A percentile compares a stretch with the other conserved stretches of the same genome.
These are phyloP conservation scores for Turnix velox DNA, from an alignment of 2,113 vertebrate genomes.

Conservation along the genomic window DNA sequence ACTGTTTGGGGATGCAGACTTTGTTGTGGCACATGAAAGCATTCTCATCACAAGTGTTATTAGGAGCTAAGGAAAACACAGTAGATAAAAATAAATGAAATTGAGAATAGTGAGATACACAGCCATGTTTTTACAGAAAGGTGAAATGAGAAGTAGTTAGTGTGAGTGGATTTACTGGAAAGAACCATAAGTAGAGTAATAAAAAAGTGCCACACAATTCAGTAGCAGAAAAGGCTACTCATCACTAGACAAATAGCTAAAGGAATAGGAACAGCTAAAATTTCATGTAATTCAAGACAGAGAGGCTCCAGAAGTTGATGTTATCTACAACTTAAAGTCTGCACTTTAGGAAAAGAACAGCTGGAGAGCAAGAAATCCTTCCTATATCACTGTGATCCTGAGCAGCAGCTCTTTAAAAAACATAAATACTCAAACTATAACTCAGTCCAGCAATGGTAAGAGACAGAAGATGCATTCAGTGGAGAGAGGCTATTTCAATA, in stretches of 20 bases:
- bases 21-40: constrained; percentile 91
- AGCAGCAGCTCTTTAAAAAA: not conserved
- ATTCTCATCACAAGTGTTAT: constrained; percentile 94
- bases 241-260: not conserved
- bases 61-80: constrained; percentile 81
- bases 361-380: not conserved
- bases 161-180: not conserved
- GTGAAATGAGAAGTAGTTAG: not conserved
- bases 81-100: constrained; percentile 1
- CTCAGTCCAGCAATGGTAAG: not conserved
- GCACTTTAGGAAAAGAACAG: not conserved
- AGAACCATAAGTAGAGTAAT: not conserved
- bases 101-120: not conserved
- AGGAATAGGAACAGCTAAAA: not conserved
- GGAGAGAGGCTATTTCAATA: not conserved
- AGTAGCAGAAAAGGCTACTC: not conserved
- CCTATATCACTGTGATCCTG: not conserved
- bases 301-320: not conserved
- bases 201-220: not conserved
- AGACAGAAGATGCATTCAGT: not conserved
- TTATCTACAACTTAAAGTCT: not conserved
- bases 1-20: constrained; percentile 89
- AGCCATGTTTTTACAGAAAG: not conserved
- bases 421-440: not conserved
- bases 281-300: not conserved